These are phyloP conservation scores for Macquaria australasica DNA, from an alignment of 2,113 vertebrate species.

Conservation along the genomic window DNA sequence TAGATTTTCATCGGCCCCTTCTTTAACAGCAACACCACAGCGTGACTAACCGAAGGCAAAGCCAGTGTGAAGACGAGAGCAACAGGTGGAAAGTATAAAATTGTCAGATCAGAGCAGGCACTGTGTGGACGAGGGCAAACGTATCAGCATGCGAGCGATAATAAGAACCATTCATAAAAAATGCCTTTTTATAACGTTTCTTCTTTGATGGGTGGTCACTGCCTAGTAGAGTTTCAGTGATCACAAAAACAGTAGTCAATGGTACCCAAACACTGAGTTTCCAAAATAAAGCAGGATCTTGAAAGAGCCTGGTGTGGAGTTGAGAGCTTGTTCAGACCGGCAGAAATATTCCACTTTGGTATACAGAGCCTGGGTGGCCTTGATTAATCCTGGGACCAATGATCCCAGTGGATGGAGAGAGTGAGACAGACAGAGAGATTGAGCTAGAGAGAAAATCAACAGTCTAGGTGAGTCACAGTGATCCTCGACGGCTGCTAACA, in stretches of 20 bases:
- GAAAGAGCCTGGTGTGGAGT: constrained; percentile 1
- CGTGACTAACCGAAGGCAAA: constrained; percentile 60
- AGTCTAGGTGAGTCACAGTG: constrained; percentile 63
- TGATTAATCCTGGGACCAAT: constrained; percentile 51
- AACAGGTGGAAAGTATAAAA: constrained; percentile 74
- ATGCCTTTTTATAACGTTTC: background rate
- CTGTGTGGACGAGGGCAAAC: constrained; percentile 8
- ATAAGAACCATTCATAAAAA: constrained; percentile 36
- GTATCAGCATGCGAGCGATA: constrained; percentile 6
- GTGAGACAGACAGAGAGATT: background rate
- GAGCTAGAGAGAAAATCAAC: constrained; percentile 40
- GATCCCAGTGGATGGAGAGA: constrained; percentile 37
- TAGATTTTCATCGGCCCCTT: constrained; percentile 48
- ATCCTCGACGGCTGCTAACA: constrained; percentile 47
- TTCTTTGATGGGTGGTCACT: constrained; percentile 12
- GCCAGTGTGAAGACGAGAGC: constrained; percentile 43
- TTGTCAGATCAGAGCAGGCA: constrained; percentile 29
- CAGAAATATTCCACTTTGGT: constrained; percentile 48
- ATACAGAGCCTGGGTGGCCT: constrained; percentile 50
- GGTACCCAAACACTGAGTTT: constrained; percentile 17
- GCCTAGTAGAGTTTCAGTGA: background rate
- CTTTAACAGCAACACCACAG: constrained; percentile 32
- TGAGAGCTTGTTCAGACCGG: constrained; percentile 34
- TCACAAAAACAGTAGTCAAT: constrained; percentile 18
- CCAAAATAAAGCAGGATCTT: constrained; percentile 7